Evolutionary conservation across 2,888 invertebrate species (phyloP).

Genomic region (Volucella inflata): DNA sequence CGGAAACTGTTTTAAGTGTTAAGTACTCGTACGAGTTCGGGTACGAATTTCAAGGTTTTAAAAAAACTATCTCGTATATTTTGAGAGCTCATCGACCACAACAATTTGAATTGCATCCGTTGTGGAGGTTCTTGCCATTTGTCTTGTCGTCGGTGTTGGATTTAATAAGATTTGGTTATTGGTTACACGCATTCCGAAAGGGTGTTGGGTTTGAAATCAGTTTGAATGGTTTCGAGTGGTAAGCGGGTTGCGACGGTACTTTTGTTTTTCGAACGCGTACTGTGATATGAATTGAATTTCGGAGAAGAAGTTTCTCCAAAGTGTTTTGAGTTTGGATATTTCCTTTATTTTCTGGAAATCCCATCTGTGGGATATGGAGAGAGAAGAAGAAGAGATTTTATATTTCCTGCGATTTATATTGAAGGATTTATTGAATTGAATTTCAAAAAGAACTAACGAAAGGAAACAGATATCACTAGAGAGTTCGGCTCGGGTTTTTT

Average conservation of each 20-base stretch:
- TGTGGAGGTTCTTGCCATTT: too few relatives aligned
- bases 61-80: too few relatives aligned
- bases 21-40: not conserved
- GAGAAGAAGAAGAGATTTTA: not conserved
- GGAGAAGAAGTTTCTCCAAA: not conserved
- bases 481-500: not conserved
- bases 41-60: not conserved
- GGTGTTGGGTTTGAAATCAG: not conserved
- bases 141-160: too few relatives aligned
- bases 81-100: too few relatives aligned
- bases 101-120: too few relatives aligned
- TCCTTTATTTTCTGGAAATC: too few relatives aligned
- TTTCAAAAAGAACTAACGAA: not conserved
- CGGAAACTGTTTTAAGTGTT: too few relatives aligned
- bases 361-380: not conserved
- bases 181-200: conserved; percentile 4
- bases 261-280: not conserved
- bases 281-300: conserved; percentile 23
- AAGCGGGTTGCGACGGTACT: conserved; percentile 4
- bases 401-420: conserved; percentile 20
- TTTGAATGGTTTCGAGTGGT: too few relatives aligned
- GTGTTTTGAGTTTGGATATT: not conserved
- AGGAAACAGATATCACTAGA: not conserved
- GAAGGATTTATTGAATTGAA: conserved; percentile 13
- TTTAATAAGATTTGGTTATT: not conserved